These are phyloP conservation scores for Drosophila leonis DNA, from an alignment of 2,888 invertebrate genomes.

Conservation along the genomic window DNA sequence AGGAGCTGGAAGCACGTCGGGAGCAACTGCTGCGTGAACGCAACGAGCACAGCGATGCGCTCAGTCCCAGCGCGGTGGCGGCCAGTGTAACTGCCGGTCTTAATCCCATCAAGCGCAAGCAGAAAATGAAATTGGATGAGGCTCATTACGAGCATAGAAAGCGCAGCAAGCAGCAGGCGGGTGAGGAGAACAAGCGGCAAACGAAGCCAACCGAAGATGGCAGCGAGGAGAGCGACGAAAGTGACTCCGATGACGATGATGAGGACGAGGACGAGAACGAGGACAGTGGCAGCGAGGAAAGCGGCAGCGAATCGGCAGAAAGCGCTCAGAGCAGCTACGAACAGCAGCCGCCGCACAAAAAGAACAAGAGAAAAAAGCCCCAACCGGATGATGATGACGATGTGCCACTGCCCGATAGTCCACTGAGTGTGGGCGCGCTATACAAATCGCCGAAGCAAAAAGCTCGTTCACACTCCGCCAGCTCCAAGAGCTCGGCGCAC, in stretches of 20 bases:
- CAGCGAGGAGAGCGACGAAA: slow-evolving; percentile 50
- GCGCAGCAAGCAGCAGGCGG: slow-evolving; percentile 66
- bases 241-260: slow-evolving; percentile 55
- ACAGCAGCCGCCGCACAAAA: slow-evolving; percentile 29
- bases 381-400: slow-evolving; percentile 84
- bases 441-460: slow-evolving; percentile 85
- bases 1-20: slow-evolving; percentile 91
- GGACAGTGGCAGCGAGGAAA: slow-evolving; percentile 55
- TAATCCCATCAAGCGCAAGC: slow-evolving; percentile 76
- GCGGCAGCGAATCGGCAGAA: slow-evolving; percentile 53
- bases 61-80: slow-evolving; percentile 82
- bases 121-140: slow-evolving; percentile 46
- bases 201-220: slow-evolving; percentile 38
- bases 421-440: slow-evolving; percentile 86
- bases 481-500: slow-evolving; percentile 67
- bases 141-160: slow-evolving; percentile 69
- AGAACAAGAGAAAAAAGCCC: slow-evolving; percentile 64
- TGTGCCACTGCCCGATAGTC: slow-evolving; percentile 86
- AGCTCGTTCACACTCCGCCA: slow-evolving; percentile 55
- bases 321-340: slow-evolving; percentile 64
- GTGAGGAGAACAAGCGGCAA: slow-evolving; percentile 73
- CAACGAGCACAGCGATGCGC: slow-evolving; percentile 67
- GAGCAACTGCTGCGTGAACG: slow-evolving; percentile 79
- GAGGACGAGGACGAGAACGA: slow-evolving; percentile 35
- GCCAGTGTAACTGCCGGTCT: slow-evolving; percentile 83